Evolutionary conservation across 2,888 invertebrate species (phyloP).

Genomic region (Epirrhoe tristata): DNA sequence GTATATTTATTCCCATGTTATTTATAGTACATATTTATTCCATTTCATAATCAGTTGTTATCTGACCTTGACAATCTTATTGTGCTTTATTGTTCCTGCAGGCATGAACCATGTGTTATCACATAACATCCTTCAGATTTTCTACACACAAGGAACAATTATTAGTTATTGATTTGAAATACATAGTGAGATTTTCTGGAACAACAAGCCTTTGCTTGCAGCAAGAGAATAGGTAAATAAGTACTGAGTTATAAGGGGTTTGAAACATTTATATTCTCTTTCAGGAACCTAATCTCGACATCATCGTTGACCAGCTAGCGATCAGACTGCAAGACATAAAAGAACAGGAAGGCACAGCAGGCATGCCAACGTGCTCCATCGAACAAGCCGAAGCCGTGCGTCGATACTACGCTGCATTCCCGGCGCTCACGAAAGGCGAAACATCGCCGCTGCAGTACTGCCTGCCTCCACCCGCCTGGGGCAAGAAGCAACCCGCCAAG

Average conservation of each 20-base stretch:
- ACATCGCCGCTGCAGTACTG: slow-evolving; percentile 76
- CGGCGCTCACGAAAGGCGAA: slow-evolving; percentile 86
- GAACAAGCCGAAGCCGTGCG: slow-evolving; percentile 88
- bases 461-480: slow-evolving; percentile 79
- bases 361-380: slow-evolving; percentile 81
- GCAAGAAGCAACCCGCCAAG: slow-evolving; percentile 66
- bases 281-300: slow-evolving; percentile 92
- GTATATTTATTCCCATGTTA: slow-evolving; percentile 5
- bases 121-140: slow-evolving; percentile 9
- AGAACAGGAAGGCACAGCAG: slow-evolving; percentile 76
- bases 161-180: not conserved
- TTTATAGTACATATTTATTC: slow-evolving; percentile 9
- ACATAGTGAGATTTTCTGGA: not conserved
- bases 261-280: slow-evolving; percentile 50
- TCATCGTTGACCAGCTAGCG: slow-evolving; percentile 93
- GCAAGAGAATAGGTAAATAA: too few species aligned
- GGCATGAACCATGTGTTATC: slow-evolving; percentile 9
- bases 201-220: not conserved
- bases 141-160: not conserved
- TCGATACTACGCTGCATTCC: slow-evolving; percentile 92
- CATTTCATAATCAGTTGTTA: slow-evolving; percentile 6
- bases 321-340: slow-evolving; percentile 90
- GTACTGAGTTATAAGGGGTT: not conserved
- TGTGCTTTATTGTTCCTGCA: slow-evolving; percentile 13
- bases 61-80: slow-evolving; percentile 24